These are phyloP conservation scores for Pygoscelis antarcticus DNA, from an alignment of 2,113 vertebrate genomes.

Conservation along the genomic window DNA sequence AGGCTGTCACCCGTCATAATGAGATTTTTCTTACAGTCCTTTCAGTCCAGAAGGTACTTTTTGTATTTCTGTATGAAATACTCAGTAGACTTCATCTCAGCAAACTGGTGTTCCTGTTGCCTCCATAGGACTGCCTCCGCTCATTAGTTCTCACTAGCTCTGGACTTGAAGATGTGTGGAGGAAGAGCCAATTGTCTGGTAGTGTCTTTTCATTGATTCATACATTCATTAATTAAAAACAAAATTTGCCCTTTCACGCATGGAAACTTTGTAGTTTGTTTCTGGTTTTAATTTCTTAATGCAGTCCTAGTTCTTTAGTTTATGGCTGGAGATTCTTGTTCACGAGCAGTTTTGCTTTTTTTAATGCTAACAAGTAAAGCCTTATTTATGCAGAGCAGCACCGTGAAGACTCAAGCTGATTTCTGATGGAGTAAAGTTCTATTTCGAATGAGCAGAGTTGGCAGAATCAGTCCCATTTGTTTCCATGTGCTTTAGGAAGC, in stretches of 20 bases:
- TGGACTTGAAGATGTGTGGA: neutral
- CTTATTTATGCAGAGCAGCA: neutral
- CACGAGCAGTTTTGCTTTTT: neutral
- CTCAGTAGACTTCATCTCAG: neutral
- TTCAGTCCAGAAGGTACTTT: neutral
- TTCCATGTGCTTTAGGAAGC: neutral
- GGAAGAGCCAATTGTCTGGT: neutral
- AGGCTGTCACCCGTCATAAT: neutral
- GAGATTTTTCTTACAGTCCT: neutral
- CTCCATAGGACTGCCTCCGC: neutral
- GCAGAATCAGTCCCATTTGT: neutral
- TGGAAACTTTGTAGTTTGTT: neutral
- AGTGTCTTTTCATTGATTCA: neutral
- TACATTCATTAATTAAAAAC: neutral
- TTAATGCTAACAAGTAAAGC: neutral
- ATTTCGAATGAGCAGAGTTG: neutral
- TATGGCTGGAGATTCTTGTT: neutral
- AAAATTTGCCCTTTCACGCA: neutral
- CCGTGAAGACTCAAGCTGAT: neutral
- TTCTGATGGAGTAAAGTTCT: neutral
- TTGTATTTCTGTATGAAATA: neutral
- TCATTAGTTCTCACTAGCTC: neutral
- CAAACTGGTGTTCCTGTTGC: neutral
- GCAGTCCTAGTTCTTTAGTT: neutral
- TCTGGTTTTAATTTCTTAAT: neutral